Evolutionary conservation across 2,797 vertebrate species (phyloP).

Genomic region (Enteromius unitaeniatus): DNA sequence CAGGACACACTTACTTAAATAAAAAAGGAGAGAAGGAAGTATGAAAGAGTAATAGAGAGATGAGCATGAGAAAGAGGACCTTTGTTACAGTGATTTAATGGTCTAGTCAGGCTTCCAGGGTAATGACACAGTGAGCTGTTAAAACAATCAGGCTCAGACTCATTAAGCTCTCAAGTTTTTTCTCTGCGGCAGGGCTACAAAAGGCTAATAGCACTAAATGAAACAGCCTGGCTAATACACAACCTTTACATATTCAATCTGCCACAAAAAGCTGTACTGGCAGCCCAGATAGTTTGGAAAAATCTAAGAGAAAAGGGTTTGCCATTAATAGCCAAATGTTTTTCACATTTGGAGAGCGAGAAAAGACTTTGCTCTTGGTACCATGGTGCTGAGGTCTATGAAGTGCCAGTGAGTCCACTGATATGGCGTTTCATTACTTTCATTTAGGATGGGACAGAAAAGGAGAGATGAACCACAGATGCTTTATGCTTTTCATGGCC

Average conservation of each 20-base stretch:
- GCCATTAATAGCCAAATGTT: conserved; percentile 74
- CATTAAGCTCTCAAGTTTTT: conserved; percentile 61
- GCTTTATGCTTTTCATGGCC: neutral
- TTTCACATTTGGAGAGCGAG: conserved; percentile 69
- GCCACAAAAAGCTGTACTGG: conserved; percentile 65
- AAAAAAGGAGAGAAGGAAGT: conserved; percentile 43
- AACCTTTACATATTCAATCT: conserved; percentile 61
- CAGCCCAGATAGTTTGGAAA: conserved; percentile 68
- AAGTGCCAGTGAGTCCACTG: conserved; percentile 31
- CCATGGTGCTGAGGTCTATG: conserved; percentile 36
- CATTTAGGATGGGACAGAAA: conserved; percentile 12
- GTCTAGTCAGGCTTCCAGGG: conserved; percentile 51
- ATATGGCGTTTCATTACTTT: conserved; percentile 48
- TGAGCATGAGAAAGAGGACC: conserved; percentile 56
- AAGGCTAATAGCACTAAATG: conserved; percentile 62
- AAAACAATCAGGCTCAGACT: conserved; percentile 67
- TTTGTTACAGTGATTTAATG: conserved; percentile 68
- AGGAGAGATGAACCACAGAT: conserved; percentile 23
- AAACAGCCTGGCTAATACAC: conserved; percentile 63
- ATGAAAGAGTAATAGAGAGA: conserved; percentile 30
- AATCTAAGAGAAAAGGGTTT: conserved; percentile 61
- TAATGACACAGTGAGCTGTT: conserved; percentile 69
- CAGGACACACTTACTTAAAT: conserved; percentile 70
- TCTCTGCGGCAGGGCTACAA: conserved; percentile 53
- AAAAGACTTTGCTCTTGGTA: conserved; percentile 33